These are phyloP conservation scores for Morelia viridis DNA, from an alignment of 2,797 vertebrate species.

Conservation along the genomic window DNA sequence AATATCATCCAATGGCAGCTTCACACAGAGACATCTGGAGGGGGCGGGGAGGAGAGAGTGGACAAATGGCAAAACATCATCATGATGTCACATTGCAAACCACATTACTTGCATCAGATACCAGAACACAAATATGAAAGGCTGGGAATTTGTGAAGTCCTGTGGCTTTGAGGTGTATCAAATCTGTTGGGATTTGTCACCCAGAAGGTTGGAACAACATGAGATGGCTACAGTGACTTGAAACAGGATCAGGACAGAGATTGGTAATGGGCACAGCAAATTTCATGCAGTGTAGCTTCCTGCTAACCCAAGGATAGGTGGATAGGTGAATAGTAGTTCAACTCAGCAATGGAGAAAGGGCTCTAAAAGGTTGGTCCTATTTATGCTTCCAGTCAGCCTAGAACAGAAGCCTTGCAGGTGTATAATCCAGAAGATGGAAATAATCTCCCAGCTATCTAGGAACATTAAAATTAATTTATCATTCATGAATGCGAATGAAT, in stretches of 20 bases:
- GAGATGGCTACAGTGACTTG: no score
- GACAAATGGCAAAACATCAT: no score
- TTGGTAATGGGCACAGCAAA: not conserved
- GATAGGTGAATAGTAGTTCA: not conserved
- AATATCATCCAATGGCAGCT: no score
- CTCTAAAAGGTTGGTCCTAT: not conserved
- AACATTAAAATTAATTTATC: not conserved
- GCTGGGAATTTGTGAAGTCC: no score
- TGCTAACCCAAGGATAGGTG: not conserved
- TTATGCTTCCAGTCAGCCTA: not conserved
- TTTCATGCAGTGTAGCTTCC: not conserved
- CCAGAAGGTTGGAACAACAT: no score
- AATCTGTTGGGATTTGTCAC: no score
- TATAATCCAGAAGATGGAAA: not conserved
- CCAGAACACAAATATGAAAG: no score
- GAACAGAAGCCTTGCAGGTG: not conserved
- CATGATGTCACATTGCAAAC: no score
- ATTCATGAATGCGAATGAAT: not conserved
- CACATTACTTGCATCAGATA: no score
- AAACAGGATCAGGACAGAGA: not conserved
- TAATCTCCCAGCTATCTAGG: not conserved
- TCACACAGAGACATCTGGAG: no score
- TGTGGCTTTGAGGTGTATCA: no score
- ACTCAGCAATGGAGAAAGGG: not conserved
- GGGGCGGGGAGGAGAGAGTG: no score